These are phyloP conservation scores for Mythimna ferrago DNA, from an alignment of 2,888 invertebrate genomes.

Conservation along the genomic window DNA sequence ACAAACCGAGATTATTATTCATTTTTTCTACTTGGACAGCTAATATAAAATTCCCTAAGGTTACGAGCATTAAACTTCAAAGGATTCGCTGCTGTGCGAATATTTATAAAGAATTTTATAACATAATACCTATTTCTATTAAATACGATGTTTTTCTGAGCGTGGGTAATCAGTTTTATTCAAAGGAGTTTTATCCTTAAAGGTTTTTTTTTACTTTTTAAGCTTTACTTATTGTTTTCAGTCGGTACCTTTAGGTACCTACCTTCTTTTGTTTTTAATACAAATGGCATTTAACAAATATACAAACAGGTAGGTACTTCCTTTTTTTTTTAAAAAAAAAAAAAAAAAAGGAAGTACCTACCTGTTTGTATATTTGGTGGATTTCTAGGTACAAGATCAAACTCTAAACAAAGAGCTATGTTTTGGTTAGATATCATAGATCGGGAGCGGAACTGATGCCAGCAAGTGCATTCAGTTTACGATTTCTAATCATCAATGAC, in stretches of 20 bases:
- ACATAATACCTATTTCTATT: slow-evolving; percentile 29
- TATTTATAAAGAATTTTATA: slow-evolving; percentile 34
- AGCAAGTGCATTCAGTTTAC: slow-evolving; percentile 42
- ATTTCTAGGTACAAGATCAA: neutral
- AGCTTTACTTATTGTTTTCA: slow-evolving; percentile 19
- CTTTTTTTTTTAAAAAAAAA: too few species aligned
- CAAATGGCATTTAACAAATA: neutral
- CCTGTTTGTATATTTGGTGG: neutral
- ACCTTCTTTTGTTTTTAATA: slow-evolving; percentile 11
- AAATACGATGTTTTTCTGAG: slow-evolving; percentile 32
- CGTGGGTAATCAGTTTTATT: slow-evolving; percentile 35
- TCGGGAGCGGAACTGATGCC: slow-evolving; percentile 45
- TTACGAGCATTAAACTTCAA: slow-evolving; percentile 47
- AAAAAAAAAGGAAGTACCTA: neutral
- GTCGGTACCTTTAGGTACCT: neutral
- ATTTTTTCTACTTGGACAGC: slow-evolving; percentile 37
- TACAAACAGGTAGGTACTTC: too few species aligned
- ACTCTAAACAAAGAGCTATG: slow-evolving; percentile 25
- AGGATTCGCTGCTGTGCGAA: slow-evolving; percentile 41
- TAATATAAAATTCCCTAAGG: slow-evolving; percentile 46
- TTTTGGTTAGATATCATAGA: slow-evolving; percentile 29
- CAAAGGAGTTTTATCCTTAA: slow-evolving; percentile 29
- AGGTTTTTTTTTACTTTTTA: slow-evolving; percentile 29
- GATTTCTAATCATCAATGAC: slow-evolving; percentile 52
- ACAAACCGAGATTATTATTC: slow-evolving; percentile 40